Conservation (phyloP, 2,113 vertebrate genomes). For the Garra rufa region DNA sequence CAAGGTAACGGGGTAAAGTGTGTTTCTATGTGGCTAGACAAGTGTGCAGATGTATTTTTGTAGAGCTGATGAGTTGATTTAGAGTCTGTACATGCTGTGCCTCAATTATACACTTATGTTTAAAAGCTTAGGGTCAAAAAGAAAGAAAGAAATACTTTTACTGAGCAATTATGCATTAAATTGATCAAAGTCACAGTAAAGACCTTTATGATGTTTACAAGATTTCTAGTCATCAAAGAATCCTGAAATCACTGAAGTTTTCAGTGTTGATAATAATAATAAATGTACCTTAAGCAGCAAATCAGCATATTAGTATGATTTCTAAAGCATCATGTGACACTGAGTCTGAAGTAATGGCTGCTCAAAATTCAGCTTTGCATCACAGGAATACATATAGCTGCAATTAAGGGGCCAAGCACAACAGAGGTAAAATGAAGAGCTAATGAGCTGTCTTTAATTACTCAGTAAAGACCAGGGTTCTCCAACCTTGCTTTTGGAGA, state of each 20-base stretch:
- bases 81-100: neutral
- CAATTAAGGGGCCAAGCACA: too few species aligned
- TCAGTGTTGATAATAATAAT: neutral
- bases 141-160: neutral
- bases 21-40: neutral
- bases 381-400: neutral
- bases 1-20: neutral
- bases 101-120: neutral
- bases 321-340: neutral
- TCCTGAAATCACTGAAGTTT: neutral
- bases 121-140: too few species aligned
- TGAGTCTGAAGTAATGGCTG: neutral
- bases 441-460: too few species aligned
- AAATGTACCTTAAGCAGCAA: neutral
- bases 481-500: too few species aligned
- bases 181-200: neutral
- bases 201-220: neutral
- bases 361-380: neutral
- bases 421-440: too few species aligned
- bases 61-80: neutral
- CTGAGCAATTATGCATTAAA: neutral
- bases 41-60: neutral
- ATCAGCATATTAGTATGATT: neutral
- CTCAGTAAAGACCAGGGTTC: too few species aligned
- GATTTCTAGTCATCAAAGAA: neutral